A percentile compares a stretch with the other conserved stretches of the same genome.
Conservation (phyloP, 2,113 vertebrate genomes). For the Chionodraco myersi region DNA sequence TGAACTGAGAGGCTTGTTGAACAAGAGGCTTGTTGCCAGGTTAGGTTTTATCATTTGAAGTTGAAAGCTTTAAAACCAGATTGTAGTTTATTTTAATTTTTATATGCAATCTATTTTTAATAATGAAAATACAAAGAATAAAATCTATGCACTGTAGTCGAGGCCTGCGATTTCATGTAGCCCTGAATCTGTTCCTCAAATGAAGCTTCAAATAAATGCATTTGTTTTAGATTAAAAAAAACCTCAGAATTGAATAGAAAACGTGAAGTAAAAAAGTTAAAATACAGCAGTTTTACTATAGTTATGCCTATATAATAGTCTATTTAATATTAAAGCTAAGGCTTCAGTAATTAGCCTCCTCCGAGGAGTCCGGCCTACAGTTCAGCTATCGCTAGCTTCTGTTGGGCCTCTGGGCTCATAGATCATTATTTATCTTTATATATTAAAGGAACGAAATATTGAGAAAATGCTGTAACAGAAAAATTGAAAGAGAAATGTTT, state of each 20-base stretch:
- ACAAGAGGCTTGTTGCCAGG: neutral
- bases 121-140: neutral
- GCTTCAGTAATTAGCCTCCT: slow-evolving; percentile 18
- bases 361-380: slow-evolving; percentile 1
- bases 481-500: neutral
- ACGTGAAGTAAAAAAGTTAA: neutral
- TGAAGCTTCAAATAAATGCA: neutral
- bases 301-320: neutral
- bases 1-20: neutral
- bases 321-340: neutral
- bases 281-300: neutral
- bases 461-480: neutral
- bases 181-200: neutral
- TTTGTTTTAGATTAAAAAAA: slow-evolving; percentile 11
- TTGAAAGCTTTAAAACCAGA: neutral
- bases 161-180: slow-evolving; percentile 12
- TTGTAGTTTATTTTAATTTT: neutral
- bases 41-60: neutral
- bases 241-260: neutral
- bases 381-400: neutral
- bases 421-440: neutral
- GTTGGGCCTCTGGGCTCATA: neutral
- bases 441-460: neutral
- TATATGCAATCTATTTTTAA: neutral
- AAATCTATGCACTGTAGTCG: neutral